phyloP scores from a whole-genome alignment of 2,888 invertebrate genomes.

The Hedya salicella region DNA sequence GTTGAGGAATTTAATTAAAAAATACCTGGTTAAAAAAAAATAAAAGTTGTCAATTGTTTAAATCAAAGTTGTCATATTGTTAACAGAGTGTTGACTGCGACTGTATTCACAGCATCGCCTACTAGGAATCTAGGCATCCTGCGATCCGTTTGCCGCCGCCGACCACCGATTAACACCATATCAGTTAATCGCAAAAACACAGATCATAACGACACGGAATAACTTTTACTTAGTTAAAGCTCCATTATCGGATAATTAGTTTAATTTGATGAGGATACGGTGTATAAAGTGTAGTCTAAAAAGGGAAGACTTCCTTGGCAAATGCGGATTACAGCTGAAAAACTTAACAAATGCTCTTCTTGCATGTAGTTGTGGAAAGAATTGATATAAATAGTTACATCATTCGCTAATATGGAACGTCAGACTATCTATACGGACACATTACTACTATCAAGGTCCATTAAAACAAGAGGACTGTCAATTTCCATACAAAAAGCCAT shows the following conservation, averaged over 20 bases:
- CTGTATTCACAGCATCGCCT: slow-evolving; percentile 11
- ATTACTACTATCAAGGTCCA: too few species aligned
- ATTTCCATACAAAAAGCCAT: too few species aligned
- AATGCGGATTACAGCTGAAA: background rate
- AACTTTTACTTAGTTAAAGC: background rate
- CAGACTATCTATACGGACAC: too few species aligned
- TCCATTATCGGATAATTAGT: slow-evolving; percentile 9
- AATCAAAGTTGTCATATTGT: background rate
- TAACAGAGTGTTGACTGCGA: background rate
- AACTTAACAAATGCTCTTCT: too few species aligned
- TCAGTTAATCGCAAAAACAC: slow-evolving; percentile 20
- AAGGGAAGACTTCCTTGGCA: background rate
- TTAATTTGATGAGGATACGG: slow-evolving; percentile 8
- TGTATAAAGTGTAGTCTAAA: background rate
- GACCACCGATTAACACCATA: slow-evolving; percentile 33
- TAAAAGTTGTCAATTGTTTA: too few species aligned
- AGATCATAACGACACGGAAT: slow-evolving; percentile 32
- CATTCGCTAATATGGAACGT: too few species aligned
- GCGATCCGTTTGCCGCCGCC: slow-evolving; percentile 15
- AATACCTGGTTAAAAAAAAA: too few species aligned
- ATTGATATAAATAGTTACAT: too few species aligned
- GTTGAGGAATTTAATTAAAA: too few species aligned
- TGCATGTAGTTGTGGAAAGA: too few species aligned
- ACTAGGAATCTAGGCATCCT: slow-evolving; percentile 19
- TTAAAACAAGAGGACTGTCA: too few species aligned